Evolutionary conservation across 2,113 vertebrate genomes (phyloP).

Genomic region (Rhadina sibilatrix): DNA sequence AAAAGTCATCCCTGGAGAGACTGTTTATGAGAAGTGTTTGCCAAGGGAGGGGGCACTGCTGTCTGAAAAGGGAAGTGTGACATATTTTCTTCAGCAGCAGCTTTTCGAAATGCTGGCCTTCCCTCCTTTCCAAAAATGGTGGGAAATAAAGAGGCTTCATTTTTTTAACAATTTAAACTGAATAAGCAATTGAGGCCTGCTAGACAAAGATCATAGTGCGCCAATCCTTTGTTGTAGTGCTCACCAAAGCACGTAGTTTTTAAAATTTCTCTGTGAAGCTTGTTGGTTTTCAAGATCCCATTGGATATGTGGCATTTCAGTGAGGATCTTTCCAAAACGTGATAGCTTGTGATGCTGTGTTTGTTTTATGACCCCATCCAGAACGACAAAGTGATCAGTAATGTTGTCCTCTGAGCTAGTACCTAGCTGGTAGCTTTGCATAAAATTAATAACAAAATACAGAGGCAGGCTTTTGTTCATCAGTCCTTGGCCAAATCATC

Average conservation of each 20-base stretch:
- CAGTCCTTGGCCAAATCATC: background rate
- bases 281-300: background rate
- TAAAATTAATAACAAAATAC: background rate
- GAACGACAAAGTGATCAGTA: background rate
- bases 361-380: background rate
- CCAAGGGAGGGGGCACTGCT: background rate
- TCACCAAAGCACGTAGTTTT: background rate
- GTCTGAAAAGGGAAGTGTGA: background rate
- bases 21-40: background rate
- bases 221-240: background rate
- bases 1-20: background rate
- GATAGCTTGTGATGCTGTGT: background rate
- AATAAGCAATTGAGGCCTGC: background rate
- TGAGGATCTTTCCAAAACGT: background rate
- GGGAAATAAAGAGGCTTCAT: background rate
- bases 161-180: background rate
- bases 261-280: background rate
- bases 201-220: background rate
- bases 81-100: background rate
- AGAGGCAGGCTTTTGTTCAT: background rate
- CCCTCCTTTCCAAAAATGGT: background rate
- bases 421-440: background rate
- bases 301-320: background rate
- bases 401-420: background rate
- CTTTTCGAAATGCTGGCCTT: background rate